phyloP scores from a whole-genome alignment of 1,140 invertebrate species.

The Gryon sp. region DNA sequence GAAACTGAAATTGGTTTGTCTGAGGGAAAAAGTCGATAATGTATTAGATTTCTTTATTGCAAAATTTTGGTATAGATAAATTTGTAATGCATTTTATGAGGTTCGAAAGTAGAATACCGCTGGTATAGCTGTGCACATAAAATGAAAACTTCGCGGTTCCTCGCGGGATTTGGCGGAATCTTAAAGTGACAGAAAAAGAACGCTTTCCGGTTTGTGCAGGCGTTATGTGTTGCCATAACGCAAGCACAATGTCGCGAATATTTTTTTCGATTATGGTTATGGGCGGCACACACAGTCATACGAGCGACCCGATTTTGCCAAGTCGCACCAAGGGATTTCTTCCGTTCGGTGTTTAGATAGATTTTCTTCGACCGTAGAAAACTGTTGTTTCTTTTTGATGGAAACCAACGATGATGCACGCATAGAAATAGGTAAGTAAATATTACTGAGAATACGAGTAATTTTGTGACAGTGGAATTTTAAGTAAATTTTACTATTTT shows the following conservation, averaged over 20 bases:
- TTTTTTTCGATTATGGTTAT: slow-evolving; percentile 55
- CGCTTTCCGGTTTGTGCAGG: slow-evolving; percentile 12
- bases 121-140: neutral
- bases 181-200: slow-evolving; percentile 37
- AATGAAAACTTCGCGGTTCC: slow-evolving; percentile 25
- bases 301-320: slow-evolving; percentile 34
- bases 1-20: neutral
- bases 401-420: slow-evolving; percentile 5
- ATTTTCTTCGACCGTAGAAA: slow-evolving; percentile 19
- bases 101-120: slow-evolving; percentile 1
- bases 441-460: too few relatives aligned
- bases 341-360: slow-evolving; percentile 37
- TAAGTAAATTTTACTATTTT: too few relatives aligned
- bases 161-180: slow-evolving; percentile 33
- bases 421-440: too few relatives aligned
- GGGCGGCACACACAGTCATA: slow-evolving; percentile 20
- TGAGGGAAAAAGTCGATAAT: slow-evolving; percentile 13
- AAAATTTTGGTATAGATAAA: slow-evolving; percentile 26
- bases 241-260: slow-evolving; percentile 25
- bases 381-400: slow-evolving; percentile 17
- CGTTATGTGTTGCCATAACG: slow-evolving; percentile 33
- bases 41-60: slow-evolving; percentile 7
- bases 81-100: slow-evolving; percentile 16
- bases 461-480: too few relatives aligned
- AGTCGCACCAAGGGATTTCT: slow-evolving; percentile 37